A percentile compares a stretch with the other conserved stretches of the same genome.
phyloP scores from a whole-genome alignment of 1,140 invertebrate genomes.

The Heliconius eleuchia region DNA sequence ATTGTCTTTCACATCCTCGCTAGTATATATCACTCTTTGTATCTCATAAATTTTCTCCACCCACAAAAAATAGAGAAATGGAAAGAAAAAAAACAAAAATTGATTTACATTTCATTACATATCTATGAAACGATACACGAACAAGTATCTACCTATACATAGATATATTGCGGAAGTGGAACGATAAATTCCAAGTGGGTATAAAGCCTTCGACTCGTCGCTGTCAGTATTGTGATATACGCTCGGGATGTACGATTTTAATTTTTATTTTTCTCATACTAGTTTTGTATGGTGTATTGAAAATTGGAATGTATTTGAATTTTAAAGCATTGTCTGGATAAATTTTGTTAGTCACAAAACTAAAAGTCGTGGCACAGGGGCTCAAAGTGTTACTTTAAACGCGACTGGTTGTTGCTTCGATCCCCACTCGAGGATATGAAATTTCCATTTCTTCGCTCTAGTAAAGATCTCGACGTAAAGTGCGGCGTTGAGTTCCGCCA shows the following conservation, averaged over 20 bases:
- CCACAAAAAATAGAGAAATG: background rate
- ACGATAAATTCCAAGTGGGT: slow-evolving; percentile 12
- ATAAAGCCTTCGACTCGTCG: slow-evolving; percentile 9
- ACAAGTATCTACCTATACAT: background rate
- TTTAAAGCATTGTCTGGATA: background rate
- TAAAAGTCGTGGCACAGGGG: too few species aligned
- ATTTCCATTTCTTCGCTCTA: too few species aligned
- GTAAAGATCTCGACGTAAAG: too few species aligned
- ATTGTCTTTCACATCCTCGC: too few species aligned
- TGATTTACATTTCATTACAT: background rate
- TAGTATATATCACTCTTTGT: too few species aligned
- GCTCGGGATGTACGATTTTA: slow-evolving; percentile 11
- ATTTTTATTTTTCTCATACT: slow-evolving; percentile 7
- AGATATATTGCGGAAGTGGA: slow-evolving; percentile 5
- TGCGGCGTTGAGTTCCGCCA: too few species aligned
- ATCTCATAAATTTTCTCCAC: too few species aligned
- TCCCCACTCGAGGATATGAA: too few species aligned
- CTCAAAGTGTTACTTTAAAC: too few species aligned
- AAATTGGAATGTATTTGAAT: background rate
- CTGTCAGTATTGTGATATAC: slow-evolving; percentile 13
- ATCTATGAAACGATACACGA: background rate
- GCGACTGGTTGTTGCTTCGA: too few species aligned
- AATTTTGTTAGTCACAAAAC: background rate
- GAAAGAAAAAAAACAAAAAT: background rate
- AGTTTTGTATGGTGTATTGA: background rate